A percentile compares a stretch with the other conserved stretches of the same genome.
These are phyloP conservation scores for Vicugna pacos DNA, from an alignment of 2,113 vertebrate species.

Conservation along the genomic window DNA sequence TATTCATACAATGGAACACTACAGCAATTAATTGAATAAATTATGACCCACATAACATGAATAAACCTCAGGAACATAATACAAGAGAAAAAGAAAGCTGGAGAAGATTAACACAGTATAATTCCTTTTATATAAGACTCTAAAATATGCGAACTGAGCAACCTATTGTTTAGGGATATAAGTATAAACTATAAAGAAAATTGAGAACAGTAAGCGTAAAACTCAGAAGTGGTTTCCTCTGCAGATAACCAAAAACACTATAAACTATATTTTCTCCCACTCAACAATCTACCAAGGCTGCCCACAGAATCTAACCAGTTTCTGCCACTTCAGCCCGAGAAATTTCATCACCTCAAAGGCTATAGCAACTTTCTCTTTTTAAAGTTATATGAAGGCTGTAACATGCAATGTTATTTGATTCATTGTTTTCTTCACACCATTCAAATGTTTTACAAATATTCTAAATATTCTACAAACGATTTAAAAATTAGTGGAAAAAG, in stretches of 20 bases:
- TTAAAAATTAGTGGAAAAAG: not conserved
- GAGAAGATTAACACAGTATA: not conserved
- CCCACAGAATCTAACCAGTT: not conserved
- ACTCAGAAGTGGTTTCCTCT: not conserved
- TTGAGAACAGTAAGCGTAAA: not conserved
- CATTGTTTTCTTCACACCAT: not conserved
- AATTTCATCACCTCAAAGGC: not conserved
- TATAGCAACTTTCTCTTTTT: not conserved
- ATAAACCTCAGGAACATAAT: not conserved
- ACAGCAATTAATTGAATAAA: not conserved
- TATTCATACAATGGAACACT: not conserved
- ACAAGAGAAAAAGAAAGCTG: not conserved
- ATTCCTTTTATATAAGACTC: not conserved
- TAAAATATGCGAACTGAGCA: not conserved
- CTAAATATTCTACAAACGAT: not conserved
- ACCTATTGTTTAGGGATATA: not conserved
- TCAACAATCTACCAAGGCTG: not conserved
- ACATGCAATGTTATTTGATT: not conserved
- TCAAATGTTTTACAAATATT: not conserved
- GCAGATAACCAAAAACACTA: not conserved
- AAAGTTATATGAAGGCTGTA: not conserved
- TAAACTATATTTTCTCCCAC: not conserved
- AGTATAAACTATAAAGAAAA: conserved; percentile 19
- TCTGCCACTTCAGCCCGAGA: not conserved
- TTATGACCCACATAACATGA: not conserved